These are phyloP conservation scores for Oryzaephilus surinamensis DNA, from an alignment of 1,140 invertebrate genomes.

Conservation along the genomic window DNA sequence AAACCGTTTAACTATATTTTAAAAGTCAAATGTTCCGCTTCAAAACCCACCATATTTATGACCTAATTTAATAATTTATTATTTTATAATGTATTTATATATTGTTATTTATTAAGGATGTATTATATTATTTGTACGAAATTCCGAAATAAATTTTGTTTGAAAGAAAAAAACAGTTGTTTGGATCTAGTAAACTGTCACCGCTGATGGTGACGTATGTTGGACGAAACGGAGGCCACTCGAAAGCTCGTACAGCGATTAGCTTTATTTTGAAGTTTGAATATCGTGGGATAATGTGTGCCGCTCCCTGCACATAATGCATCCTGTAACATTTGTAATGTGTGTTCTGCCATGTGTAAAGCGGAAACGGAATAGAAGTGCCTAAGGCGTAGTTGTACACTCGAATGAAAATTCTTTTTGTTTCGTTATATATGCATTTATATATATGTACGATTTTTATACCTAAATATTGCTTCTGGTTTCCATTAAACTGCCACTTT, in stretches of 20 bases:
- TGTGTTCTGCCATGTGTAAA: conserved; percentile 35
- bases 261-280: no score
- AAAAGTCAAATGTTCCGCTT: conserved; percentile 21
- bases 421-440: conserved; percentile 7
- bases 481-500: conserved; percentile 12
- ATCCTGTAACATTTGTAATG: conserved; percentile 29
- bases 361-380: conserved; percentile 34
- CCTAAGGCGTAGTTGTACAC: conserved; percentile 23
- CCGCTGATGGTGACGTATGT: no score
- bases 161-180: no score
- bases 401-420: conserved; percentile 25
- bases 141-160: no score
- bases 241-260: no score
- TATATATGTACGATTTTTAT: conserved; percentile 14
- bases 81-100: no score
- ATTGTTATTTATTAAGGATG: no score
- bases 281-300: conserved; percentile 20
- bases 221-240: no score
- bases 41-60: conserved; percentile 21
- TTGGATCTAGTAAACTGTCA: no score
- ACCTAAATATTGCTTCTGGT: no score
- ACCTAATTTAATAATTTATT: no score
- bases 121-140: no score
- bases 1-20: conserved; percentile 22
- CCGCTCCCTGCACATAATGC: conserved; percentile 17